A percentile compares a stretch with the other conserved stretches of the same genome.
phyloP scores from a whole-genome alignment of 2,888 invertebrate genomes.

The Leucophora obtusa region DNA sequence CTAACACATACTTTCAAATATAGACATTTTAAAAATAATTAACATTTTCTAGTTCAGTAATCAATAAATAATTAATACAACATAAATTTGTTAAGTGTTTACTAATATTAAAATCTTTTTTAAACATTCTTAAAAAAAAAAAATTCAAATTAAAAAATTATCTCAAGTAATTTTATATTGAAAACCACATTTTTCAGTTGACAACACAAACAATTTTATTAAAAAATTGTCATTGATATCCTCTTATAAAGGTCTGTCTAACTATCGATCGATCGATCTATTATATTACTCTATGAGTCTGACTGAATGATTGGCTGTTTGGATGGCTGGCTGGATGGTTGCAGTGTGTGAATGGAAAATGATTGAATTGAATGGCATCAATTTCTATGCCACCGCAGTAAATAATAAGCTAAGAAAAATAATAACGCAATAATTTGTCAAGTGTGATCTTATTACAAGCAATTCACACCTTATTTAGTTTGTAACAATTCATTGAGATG shows the following conservation, averaged over 20 bases:
- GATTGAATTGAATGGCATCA: slow-evolving; percentile 54
- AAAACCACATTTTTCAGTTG: slow-evolving; percentile 65
- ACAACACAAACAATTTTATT: slow-evolving; percentile 67
- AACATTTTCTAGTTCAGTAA: too few relatives aligned
- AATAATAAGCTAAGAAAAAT: slow-evolving; percentile 28
- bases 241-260: slow-evolving; percentile 45
- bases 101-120: neutral
- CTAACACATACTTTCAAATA: neutral
- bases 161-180: slow-evolving; percentile 54
- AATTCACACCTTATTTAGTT: slow-evolving; percentile 65
- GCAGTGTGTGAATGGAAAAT: slow-evolving; percentile 48
- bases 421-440: slow-evolving; percentile 66
- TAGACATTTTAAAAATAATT: too few relatives aligned
- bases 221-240: slow-evolving; percentile 63
- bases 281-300: slow-evolving; percentile 8
- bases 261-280: slow-evolving; percentile 32
- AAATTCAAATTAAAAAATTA: slow-evolving; percentile 1
- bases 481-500: slow-evolving; percentile 39
- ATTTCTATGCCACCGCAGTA: slow-evolving; percentile 54
- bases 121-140: neutral
- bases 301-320: neutral
- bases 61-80: neutral
- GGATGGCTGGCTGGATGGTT: neutral
- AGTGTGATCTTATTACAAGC: slow-evolving; percentile 65
- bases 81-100: neutral